phyloP scores from a whole-genome alignment of 2,113 vertebrate genomes.

The Psettodes erumei region DNA sequence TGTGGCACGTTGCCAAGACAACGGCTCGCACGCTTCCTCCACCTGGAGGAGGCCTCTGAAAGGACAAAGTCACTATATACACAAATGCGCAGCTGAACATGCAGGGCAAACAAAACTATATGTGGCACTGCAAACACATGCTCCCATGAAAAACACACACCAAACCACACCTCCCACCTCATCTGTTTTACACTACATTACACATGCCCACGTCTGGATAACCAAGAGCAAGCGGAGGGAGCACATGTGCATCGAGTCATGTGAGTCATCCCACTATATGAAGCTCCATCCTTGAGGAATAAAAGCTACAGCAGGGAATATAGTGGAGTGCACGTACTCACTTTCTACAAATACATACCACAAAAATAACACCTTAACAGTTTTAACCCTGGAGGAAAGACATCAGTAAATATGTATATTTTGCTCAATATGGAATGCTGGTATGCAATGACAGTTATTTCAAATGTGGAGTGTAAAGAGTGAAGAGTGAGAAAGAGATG shows the following conservation, averaged over 20 bases:
- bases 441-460: background rate
- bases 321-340: background rate
- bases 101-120: slow-evolving; percentile 22
- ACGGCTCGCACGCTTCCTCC: slow-evolving; percentile 65
- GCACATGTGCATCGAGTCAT: slow-evolving; percentile 29
- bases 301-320: slow-evolving; percentile 24
- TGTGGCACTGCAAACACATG: background rate
- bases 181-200: slow-evolving; percentile 39
- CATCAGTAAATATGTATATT: background rate
- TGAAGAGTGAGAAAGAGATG: background rate
- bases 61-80: slow-evolving; percentile 55
- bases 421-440: slow-evolving; percentile 1
- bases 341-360: background rate
- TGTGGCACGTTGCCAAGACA: slow-evolving; percentile 75
- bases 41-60: slow-evolving; percentile 62
- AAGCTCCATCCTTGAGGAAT: slow-evolving; percentile 36
- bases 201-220: slow-evolving; percentile 36
- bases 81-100: slow-evolving; percentile 45
- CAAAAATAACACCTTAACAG: background rate
- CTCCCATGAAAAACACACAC: slow-evolving; percentile 6
- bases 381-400: background rate
- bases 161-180: background rate
- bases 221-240: slow-evolving; percentile 13
- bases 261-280: background rate
- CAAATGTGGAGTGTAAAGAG: slow-evolving; percentile 6